Evolutionary conservation across 2,888 invertebrate species (phyloP).

Genomic region (Hylaea fasciaria): DNA sequence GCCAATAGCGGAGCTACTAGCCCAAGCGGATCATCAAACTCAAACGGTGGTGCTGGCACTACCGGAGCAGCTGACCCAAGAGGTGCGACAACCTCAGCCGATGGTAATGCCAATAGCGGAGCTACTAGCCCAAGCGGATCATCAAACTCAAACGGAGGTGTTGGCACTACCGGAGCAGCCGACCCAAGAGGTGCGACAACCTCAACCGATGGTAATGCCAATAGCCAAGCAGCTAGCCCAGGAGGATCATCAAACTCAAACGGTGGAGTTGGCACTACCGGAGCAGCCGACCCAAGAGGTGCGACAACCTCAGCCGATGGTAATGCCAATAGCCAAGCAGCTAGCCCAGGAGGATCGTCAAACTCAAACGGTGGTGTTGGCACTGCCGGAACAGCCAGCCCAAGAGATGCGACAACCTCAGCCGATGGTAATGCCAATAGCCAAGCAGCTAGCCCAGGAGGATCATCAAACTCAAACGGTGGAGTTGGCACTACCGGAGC

Average conservation of each 20-base stretch:
- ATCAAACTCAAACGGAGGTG: background rate
- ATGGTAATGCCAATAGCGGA: background rate
- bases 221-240: constrained; percentile 1
- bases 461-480: background rate
- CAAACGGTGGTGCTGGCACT: background rate
- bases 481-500: too few species aligned
- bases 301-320: background rate
- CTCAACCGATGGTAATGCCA: background rate
- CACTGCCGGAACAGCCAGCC: background rate
- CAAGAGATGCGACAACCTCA: too few species aligned
- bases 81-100: background rate
- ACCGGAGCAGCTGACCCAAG: background rate
- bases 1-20: background rate
- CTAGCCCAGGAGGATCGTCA: background rate
- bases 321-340: background rate
- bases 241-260: background rate
- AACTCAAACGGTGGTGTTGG: background rate
- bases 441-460: too few species aligned
- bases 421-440: too few species aligned
- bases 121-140: background rate
- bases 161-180: constrained; percentile 1
- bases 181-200: background rate
- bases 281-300: background rate
- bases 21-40: background rate
- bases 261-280: too few species aligned